Evolutionary conservation across 2,797 vertebrate species (phyloP).

Genomic region (Sus cebifrons): DNA sequence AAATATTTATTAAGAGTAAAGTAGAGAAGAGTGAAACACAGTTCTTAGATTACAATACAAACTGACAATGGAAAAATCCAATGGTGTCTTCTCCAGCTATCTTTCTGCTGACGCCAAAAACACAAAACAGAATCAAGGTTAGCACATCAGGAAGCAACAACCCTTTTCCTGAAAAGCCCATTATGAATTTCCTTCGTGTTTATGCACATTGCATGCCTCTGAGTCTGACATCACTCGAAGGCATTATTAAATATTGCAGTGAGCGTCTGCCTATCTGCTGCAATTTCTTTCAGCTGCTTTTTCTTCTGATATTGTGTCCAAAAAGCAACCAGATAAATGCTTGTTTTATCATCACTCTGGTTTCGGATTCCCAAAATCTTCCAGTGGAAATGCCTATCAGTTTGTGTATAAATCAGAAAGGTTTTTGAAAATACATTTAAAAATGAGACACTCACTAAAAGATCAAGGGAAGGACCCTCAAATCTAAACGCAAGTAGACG

Average conservation of each 20-base stretch:
- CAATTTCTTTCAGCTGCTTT: background rate
- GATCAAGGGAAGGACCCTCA: background rate
- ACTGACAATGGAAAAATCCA: background rate
- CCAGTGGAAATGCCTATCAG: background rate
- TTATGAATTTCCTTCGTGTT: conserved; percentile 48
- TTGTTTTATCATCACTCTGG: background rate
- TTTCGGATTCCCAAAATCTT: conserved; percentile 9
- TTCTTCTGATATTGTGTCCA: background rate
- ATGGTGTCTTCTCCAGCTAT: background rate
- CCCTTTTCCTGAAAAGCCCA: conserved; percentile 57
- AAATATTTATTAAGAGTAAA: background rate
- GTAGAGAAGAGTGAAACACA: background rate
- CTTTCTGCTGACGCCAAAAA: background rate
- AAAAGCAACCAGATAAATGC: conserved; percentile 1
- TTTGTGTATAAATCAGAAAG: conserved; percentile 13
- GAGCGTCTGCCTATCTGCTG: background rate
- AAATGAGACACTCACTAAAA: conserved; percentile 40
- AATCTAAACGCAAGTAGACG: background rate
- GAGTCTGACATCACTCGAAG: conserved; percentile 23
- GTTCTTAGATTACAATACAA: conserved; percentile 11
- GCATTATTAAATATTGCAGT: accelerated
- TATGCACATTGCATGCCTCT: background rate
- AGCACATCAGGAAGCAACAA: conserved; percentile 49
- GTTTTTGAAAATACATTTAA: background rate
- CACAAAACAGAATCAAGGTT: conserved; percentile 30